Evolutionary conservation across 2,797 vertebrate species (phyloP).

Genomic region (Diplodus sargus): DNA sequence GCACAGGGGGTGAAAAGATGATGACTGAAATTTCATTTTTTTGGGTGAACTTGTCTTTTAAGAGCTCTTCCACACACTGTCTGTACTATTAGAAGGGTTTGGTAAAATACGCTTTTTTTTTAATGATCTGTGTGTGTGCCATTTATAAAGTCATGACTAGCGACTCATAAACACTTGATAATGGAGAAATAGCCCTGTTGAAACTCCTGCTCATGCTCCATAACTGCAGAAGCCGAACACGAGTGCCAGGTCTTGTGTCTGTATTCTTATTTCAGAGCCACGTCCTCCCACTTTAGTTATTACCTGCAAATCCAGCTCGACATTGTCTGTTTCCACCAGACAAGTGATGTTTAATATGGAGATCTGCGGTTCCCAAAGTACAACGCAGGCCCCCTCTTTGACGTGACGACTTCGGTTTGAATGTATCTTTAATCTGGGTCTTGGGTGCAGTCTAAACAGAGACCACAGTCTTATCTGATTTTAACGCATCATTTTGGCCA

Average conservation of each 20-base stretch:
- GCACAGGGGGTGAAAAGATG: too few relatives aligned
- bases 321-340: not conserved
- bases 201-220: not conserved
- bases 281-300: not conserved
- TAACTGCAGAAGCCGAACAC: not conserved
- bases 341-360: not conserved
- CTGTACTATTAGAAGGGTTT: not conserved
- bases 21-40: too few relatives aligned
- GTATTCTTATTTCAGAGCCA: not conserved
- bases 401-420: not conserved
- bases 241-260: not conserved
- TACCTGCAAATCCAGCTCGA: not conserved
- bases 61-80: too few relatives aligned
- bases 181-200: too few relatives aligned
- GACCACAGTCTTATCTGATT: not conserved
- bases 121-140: too few relatives aligned
- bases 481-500: not conserved
- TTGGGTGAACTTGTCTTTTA: too few relatives aligned
- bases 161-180: too few relatives aligned
- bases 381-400: not conserved
- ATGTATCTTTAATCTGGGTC: not conserved
- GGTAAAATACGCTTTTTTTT: not conserved
- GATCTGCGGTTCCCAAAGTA: not conserved
- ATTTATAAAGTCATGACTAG: too few relatives aligned
- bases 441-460: not conserved